Conservation (phyloP, 2,797 vertebrate species). For the Aldrovandia affinis region DNA sequence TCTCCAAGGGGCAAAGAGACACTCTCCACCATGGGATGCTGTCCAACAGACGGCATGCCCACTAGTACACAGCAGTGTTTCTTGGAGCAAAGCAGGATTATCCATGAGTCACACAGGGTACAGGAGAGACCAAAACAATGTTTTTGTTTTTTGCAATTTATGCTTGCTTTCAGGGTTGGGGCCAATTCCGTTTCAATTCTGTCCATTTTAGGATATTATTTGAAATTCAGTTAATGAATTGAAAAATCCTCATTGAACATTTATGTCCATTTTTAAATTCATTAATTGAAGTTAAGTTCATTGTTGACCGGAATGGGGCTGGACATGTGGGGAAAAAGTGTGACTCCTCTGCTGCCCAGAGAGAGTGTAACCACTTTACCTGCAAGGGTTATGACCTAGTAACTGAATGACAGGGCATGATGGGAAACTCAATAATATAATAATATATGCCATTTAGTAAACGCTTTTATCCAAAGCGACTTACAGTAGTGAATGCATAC, state of each 20-base stretch:
- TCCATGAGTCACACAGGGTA: not conserved
- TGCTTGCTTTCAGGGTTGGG: not conserved
- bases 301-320: not conserved
- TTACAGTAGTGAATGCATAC: no score
- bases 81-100: not conserved
- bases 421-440: not conserved
- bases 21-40: not conserved
- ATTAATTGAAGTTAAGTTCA: not conserved
- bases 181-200: not conserved
- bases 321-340: not conserved
- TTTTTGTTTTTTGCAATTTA: not conserved
- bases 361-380: not conserved
- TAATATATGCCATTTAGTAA: no score
- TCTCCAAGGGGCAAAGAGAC: not conserved
- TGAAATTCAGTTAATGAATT: not conserved
- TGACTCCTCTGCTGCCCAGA: not conserved
- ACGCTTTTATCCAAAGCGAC: no score
- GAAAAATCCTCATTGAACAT: not conserved
- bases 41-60: not conserved
- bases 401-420: not conserved
- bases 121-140: no score
- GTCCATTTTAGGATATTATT: not conserved
- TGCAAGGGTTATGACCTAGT: not conserved
- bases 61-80: not conserved
- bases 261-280: not conserved